A percentile compares a stretch with the other conserved stretches of the same genome.
These are phyloP conservation scores for Alauda arvensis DNA, from an alignment of 2,797 vertebrate genomes.

Conservation along the genomic window DNA sequence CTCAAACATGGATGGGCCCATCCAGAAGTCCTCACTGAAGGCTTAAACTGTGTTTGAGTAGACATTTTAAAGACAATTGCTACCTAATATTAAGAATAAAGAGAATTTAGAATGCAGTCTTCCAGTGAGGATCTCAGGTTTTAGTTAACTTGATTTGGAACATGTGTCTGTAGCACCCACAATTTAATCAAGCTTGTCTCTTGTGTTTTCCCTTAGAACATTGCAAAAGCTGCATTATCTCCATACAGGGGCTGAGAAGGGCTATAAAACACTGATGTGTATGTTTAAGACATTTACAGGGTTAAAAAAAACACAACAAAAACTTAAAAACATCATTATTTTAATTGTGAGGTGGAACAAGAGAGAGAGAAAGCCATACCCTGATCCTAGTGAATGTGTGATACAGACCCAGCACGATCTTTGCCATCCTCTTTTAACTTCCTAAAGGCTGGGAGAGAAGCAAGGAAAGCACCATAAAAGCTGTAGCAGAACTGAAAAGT, in stretches of 20 bases:
- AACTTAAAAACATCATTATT: not conserved
- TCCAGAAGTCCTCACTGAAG: not conserved
- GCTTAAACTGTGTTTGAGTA: not conserved
- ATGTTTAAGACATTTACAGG: not conserved
- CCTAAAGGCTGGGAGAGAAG: not conserved
- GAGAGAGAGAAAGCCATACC: not conserved
- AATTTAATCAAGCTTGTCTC: not conserved
- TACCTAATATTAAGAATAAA: not conserved
- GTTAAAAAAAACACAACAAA: not conserved
- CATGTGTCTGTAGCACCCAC: not conserved
- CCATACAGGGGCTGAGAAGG: not conserved
- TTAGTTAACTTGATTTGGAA: not conserved
- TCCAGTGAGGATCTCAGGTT: not conserved
- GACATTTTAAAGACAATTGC: not conserved
- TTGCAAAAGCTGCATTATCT: not conserved
- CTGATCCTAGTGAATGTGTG: not conserved
- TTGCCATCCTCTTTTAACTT: not conserved
- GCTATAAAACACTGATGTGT: not conserved
- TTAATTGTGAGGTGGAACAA: not conserved
- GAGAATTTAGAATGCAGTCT: not conserved
- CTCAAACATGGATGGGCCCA: not conserved
- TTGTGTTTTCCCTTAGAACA: not conserved
- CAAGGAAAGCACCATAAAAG: not conserved
- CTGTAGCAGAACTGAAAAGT: not conserved
- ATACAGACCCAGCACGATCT: not conserved